Conservation (phyloP, 2,888 invertebrate species). For the Incurvaria masculella region DNA sequence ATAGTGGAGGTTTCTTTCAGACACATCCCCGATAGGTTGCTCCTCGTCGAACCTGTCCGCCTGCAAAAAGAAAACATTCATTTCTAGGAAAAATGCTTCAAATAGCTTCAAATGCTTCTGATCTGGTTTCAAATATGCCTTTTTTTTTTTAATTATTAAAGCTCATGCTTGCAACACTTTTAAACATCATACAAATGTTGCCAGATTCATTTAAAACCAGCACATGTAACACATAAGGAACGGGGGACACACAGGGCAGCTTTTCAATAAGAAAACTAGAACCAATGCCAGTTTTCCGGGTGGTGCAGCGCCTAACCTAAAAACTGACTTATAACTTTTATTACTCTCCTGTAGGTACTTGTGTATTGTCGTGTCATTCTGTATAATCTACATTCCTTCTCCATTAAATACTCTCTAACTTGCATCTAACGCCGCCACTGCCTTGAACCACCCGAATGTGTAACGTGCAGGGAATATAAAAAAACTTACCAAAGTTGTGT, state of each 20-base stretch:
- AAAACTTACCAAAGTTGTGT: conserved; percentile 35
- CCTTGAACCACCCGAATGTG: too few species aligned
- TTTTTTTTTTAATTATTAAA: not conserved
- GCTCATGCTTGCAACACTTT: not conserved
- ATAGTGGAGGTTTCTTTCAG: conserved; percentile 75
- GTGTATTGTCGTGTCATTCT: too few species aligned
- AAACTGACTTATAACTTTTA: too few species aligned
- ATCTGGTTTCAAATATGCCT: not conserved
- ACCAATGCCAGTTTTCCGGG: too few species aligned
- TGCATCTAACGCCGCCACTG: too few species aligned
- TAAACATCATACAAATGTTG: conserved; percentile 1
- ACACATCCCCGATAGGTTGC: conserved; percentile 34
- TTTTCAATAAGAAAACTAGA: too few species aligned
- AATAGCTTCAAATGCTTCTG: too few species aligned
- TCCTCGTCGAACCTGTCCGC: conserved; percentile 28
- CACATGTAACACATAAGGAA: not conserved
- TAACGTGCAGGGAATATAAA: too few species aligned
- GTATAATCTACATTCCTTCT: too few species aligned
- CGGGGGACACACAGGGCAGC: not conserved
- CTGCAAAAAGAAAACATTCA: conserved; percentile 21
- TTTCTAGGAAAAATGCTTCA: conserved; percentile 4
- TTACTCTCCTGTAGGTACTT: too few species aligned
- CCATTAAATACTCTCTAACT: too few species aligned
- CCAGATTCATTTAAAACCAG: not conserved
- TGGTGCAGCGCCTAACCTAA: too few species aligned